Evolutionary conservation across 35 echinoderm and acorn worm species (phyloP).

Genomic region (Lytechinus pictus): DNA sequence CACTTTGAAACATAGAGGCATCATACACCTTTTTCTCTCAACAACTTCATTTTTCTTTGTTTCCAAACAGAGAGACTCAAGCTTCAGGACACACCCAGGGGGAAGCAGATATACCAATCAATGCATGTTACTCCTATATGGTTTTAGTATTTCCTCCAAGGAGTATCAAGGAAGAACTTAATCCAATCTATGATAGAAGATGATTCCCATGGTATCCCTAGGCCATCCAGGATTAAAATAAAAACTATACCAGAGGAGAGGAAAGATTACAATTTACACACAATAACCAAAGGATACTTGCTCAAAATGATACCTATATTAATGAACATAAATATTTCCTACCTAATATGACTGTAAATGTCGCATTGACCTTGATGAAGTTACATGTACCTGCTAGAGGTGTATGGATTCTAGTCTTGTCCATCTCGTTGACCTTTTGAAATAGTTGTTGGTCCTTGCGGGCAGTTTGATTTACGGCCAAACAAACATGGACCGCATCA

Average conservation of each 20-base stretch:
- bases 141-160: background rate
- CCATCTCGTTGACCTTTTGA: background rate
- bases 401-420: background rate
- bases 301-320: background rate
- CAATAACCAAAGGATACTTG: background rate
- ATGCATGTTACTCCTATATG: background rate
- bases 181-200: background rate
- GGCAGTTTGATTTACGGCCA: background rate
- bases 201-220: background rate
- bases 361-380: background rate
- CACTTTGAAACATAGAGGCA: conserved; percentile 2
- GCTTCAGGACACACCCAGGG: background rate
- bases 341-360: background rate
- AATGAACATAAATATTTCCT: background rate
- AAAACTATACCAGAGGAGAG: background rate
- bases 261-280: background rate
- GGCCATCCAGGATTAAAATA: background rate
- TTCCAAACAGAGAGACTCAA: background rate
- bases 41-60: background rate
- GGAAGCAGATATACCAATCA: background rate
- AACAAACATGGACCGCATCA: background rate
- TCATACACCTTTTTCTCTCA: background rate
- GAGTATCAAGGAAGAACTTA: too few species aligned
- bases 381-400: background rate
- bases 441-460: background rate